phyloP scores from a whole-genome alignment of 2,797 vertebrate species.

The Serranus cabrilla region DNA sequence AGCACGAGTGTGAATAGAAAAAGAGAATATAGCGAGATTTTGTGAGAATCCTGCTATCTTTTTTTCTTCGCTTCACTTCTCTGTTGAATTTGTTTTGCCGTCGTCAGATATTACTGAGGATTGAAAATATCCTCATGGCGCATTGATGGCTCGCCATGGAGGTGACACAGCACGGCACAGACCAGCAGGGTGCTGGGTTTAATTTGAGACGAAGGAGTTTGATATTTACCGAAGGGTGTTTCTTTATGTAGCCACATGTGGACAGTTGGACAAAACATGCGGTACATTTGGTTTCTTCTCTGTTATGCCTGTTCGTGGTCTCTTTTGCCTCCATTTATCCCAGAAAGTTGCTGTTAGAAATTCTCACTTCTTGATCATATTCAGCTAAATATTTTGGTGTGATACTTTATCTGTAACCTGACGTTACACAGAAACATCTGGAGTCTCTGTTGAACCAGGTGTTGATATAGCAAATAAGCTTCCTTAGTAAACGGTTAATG shows the following conservation, averaged over 20 bases:
- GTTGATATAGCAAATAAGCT: conserved; percentile 46
- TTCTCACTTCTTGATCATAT: conserved; percentile 29
- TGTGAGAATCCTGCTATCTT: conserved; percentile 65
- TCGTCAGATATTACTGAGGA: conserved; percentile 67
- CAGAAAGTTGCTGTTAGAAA: background rate
- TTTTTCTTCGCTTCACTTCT: conserved; percentile 42
- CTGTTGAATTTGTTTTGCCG: conserved; percentile 62
- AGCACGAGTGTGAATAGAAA: conserved; percentile 60
- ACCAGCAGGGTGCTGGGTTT: conserved; percentile 34
- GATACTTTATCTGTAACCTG: conserved; percentile 31
- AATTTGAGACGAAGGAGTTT: conserved; percentile 54
- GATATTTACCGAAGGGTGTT: conserved; percentile 57
- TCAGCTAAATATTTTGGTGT: conserved; percentile 1
- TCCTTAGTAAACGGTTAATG: conserved; percentile 48
- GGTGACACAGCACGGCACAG: conserved; percentile 58
- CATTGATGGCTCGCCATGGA: conserved; percentile 57
- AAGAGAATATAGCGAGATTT: conserved; percentile 66
- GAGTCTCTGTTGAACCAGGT: conserved; percentile 53
- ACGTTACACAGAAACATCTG: conserved; percentile 51
- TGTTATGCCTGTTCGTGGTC: background rate
- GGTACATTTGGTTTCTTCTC: background rate
- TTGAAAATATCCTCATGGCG: conserved; percentile 64
- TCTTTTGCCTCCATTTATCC: conserved; percentile 11
- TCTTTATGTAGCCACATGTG: conserved; percentile 36
- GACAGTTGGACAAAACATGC: conserved; percentile 30